Percentiles rank a stretch among this genome's conserved stretches.
Evolutionary conservation across 2,888 invertebrate species (phyloP).

Genomic region (Mystacides longicornis): DNA sequence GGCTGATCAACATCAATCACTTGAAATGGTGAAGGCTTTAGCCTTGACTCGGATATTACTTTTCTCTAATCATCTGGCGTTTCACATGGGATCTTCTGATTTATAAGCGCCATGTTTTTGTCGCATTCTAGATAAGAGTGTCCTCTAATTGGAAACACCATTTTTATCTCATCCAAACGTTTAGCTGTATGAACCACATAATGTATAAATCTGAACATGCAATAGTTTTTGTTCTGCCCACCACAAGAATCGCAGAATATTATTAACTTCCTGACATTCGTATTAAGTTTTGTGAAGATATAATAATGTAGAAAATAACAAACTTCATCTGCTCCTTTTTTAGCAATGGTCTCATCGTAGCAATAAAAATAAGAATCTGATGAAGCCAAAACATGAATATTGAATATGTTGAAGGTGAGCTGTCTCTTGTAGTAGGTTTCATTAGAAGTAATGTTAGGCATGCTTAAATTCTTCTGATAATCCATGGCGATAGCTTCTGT

Average conservation of each 20-base stretch:
- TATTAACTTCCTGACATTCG: constrained; percentile 21
- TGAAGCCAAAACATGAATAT: constrained; percentile 27
- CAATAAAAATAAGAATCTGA: constrained; percentile 27
- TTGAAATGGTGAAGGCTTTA: not conserved
- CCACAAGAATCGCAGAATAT: constrained; percentile 30
- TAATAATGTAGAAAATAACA: constrained; percentile 28
- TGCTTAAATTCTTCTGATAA: constrained; percentile 24
- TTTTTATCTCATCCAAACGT: too few species aligned
- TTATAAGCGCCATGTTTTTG: not conserved
- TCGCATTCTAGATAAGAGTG: too few species aligned
- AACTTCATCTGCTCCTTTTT: constrained; percentile 28
- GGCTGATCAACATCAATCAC: too few species aligned
- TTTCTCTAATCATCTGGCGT: not conserved
- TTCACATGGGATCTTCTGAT: not conserved
- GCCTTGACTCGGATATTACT: not conserved
- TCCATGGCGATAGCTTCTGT: constrained; percentile 26
- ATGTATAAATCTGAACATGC: constrained; percentile 28
- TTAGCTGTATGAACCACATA: constrained; percentile 27
- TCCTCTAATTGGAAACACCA: too few species aligned
- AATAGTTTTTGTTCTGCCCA: constrained; percentile 30
- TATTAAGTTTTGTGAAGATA: constrained; percentile 22
- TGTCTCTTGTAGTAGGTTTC: constrained; percentile 27
- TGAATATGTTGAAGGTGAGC: constrained; percentile 27
- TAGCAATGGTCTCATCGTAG: constrained; percentile 28
- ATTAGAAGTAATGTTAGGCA: constrained; percentile 25